Evolutionary conservation across 2,797 vertebrate genomes (phyloP).

Genomic region (Peromyscus nudipes): DNA sequence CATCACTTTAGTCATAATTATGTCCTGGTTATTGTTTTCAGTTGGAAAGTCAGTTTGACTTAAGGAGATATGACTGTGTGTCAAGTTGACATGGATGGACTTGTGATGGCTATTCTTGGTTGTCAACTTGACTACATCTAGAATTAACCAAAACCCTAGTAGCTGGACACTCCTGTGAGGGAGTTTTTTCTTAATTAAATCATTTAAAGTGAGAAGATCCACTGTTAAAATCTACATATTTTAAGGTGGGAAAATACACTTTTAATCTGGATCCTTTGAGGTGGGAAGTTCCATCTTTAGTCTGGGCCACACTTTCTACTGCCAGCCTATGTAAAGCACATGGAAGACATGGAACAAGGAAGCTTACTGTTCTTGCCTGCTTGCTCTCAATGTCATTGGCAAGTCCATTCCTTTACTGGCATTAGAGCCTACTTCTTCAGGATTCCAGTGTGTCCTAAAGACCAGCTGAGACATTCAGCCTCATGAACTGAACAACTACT

Average conservation of each 20-base stretch:
- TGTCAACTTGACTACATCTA: not conserved
- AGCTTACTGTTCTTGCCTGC: not conserved
- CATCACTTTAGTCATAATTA: not conserved
- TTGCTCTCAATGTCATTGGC: not conserved
- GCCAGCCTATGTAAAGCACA: not conserved
- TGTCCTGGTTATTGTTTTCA: not conserved
- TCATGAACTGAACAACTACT: not conserved
- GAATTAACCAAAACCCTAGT: not conserved
- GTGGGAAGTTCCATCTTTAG: not conserved
- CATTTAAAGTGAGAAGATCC: not conserved
- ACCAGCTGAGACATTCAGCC: not conserved
- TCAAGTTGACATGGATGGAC: not conserved
- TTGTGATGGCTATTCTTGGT: not conserved
- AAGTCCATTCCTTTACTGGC: not conserved
- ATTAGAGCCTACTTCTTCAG: not conserved
- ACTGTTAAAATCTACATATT: not conserved
- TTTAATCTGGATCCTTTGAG: not conserved
- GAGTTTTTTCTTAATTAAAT: not conserved
- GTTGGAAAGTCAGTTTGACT: not conserved
- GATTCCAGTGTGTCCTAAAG: not conserved
- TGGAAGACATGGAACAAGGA: not conserved
- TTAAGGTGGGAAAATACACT: not conserved
- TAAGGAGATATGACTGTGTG: not conserved
- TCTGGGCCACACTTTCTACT: not conserved
- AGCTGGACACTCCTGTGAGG: not conserved